Conservation (phyloP, 2,888 invertebrate species). For the Gasteruption jaculator region DNA sequence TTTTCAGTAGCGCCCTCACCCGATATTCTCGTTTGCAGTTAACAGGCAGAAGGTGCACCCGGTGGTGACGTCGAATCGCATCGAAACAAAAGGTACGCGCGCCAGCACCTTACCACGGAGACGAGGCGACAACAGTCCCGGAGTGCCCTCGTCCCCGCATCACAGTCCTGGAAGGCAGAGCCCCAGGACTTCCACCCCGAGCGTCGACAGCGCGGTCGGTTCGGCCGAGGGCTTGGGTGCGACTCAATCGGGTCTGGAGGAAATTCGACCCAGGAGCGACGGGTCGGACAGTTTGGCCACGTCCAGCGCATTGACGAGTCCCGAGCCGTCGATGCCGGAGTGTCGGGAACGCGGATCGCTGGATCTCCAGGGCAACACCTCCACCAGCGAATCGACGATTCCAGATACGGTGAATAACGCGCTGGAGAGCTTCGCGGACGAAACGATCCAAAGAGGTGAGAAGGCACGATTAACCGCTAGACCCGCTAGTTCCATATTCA, state of each 20-base stretch:
- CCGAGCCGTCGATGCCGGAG: slow-evolving; percentile 55
- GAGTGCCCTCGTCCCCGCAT: slow-evolving; percentile 40
- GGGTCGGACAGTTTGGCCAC: slow-evolving; percentile 54
- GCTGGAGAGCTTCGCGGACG: slow-evolving; percentile 55
- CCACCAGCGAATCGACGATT: slow-evolving; percentile 41
- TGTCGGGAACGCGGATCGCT: slow-evolving; percentile 48
- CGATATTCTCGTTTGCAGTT: slow-evolving; percentile 24
- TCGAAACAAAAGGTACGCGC: slow-evolving; percentile 36
- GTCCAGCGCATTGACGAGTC: slow-evolving; percentile 54
- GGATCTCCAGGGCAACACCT: too few relatives aligned
- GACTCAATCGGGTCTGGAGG: slow-evolving; percentile 31
- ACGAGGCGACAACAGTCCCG: slow-evolving; percentile 45
- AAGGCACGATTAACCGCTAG: too few relatives aligned
- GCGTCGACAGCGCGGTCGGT: slow-evolving; percentile 60
- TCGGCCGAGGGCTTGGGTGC: slow-evolving; percentile 57
- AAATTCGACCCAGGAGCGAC: slow-evolving; percentile 48
- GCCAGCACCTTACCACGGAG: slow-evolving; percentile 49
- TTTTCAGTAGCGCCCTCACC: too few relatives aligned
- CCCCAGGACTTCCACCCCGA: slow-evolving; percentile 54
- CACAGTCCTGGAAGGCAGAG: slow-evolving; percentile 45
- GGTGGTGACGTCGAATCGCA: slow-evolving; percentile 29
- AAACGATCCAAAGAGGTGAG: slow-evolving; percentile 56
- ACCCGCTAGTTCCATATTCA: too few relatives aligned
- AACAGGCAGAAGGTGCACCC: slow-evolving; percentile 36
- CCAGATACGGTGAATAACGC: slow-evolving; percentile 51